These are phyloP conservation scores for Rotaria sp. DNA, from an alignment of 2,888 invertebrate genomes.

Conservation along the genomic window DNA sequence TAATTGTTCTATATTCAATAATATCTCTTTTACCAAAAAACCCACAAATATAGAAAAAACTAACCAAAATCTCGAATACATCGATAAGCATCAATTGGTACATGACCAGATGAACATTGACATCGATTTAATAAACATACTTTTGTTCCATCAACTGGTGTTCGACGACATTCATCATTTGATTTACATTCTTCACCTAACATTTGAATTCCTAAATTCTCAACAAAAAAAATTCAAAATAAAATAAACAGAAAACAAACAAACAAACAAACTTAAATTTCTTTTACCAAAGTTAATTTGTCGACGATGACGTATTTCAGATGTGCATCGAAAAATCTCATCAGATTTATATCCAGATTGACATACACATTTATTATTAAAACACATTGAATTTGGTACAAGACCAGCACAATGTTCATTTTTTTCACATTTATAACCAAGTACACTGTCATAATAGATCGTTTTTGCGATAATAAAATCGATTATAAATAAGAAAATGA, in stretches of 20 bases:
- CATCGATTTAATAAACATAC: background rate
- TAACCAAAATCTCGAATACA: constrained; percentile 21
- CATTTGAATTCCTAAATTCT: constrained; percentile 8
- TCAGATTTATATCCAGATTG: background rate
- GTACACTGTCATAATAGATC: background rate
- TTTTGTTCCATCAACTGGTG: constrained; percentile 15
- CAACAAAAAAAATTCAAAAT: too few relatives aligned
- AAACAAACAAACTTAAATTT: background rate
- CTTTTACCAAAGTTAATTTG: background rate
- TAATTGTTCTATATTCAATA: background rate
- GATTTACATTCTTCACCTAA: background rate
- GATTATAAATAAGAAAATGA: background rate
- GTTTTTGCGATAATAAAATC: background rate
- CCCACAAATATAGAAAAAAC: background rate
- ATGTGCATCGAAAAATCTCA: background rate
- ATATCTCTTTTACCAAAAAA: too few relatives aligned
- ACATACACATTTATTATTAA: background rate
- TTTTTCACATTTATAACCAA: background rate
- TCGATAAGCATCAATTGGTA: background rate
- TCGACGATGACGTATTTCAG: background rate
- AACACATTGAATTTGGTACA: background rate
- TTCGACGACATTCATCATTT: background rate
- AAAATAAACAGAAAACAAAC: too few relatives aligned
- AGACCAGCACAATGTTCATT: background rate
- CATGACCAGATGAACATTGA: background rate